Percentiles rank a stretch among this genome's conserved stretches.
Evolutionary conservation across 1,140 invertebrate genomes (phyloP).

Genomic region (Apolygus lucorum): DNA sequence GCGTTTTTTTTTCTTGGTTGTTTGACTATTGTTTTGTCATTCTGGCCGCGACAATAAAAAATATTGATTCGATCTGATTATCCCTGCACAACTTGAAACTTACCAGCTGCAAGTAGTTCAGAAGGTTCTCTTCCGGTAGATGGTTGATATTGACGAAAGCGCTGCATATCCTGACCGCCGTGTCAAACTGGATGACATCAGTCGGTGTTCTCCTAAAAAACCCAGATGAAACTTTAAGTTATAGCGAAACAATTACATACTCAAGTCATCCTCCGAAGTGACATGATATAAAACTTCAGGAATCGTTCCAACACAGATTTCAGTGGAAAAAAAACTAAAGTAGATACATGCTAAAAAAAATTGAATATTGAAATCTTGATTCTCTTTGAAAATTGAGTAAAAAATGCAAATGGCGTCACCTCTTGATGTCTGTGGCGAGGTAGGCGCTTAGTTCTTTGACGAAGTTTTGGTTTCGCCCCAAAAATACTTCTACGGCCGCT

Average conservation of each 20-base stretch:
- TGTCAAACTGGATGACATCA: not conserved
- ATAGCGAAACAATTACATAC: not conserved
- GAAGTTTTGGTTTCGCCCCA: not conserved
- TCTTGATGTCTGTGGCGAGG: not conserved
- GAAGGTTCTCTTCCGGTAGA: not conserved
- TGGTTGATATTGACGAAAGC: constrained; percentile 1
- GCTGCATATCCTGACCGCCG: not conserved
- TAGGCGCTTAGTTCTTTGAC: not conserved
- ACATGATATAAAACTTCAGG: not conserved
- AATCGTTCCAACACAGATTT: no score
- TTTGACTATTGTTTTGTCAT: no score
- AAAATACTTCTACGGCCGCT: not conserved
- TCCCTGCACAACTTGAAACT: no score
- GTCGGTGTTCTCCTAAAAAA: not conserved
- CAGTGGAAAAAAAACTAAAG: not conserved
- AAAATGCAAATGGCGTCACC: not conserved
- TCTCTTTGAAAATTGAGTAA: not conserved
- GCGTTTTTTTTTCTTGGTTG: no score
- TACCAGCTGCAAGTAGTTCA: not conserved
- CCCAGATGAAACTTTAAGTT: not conserved
- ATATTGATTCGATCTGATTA: no score
- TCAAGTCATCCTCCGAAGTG: not conserved
- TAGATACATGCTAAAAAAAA: not conserved
- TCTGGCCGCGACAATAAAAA: no score
- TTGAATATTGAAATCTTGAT: no score